Base-by-base conservation (phyloP, 2,797 vertebrate genomes). In the Galago senegalensis region DNA sequence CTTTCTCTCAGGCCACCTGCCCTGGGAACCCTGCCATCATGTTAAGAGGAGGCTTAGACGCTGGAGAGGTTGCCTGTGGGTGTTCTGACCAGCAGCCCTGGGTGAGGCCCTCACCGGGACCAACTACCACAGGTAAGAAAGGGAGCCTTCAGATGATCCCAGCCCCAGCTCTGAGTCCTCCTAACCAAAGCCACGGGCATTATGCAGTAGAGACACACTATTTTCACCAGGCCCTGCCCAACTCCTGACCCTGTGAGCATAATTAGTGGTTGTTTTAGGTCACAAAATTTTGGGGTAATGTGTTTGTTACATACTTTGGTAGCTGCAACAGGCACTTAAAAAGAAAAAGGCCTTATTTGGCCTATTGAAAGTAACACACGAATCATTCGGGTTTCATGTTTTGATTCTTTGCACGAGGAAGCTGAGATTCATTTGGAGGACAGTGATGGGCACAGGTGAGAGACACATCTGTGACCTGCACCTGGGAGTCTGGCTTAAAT, bases 341-440 rank as follows among this genome's bases (percentile, higher is more conserved):
- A 49, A 29, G 89, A 92, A 53, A 56, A 29, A 76, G 31, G 72
- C 17, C 65, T 69, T 1, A 6, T 46, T 20, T 60, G 77, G 69
- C 53, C 56, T 91, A 60, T 2, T 85, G 91, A 97, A 97, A 96
- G 94, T 70, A 34, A 84, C 61, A 21, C n/a, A 88, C 49, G 46
- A 83, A 80, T n/a, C 61, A 79, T 31, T 94, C 67, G 67, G 72
- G 87, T 95, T 96, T 94, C 58, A 1, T 9, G 31, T 67, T 95
- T 85, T 94, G 89, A 53, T 56, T 93, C 93, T 94, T 70, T 58
- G 79, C 75, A 91, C 34, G 7, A 34, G 58, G 70, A 97, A 79
- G 89, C 0, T 58, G 73, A 81, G 73, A 37, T 85, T 73, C 20
- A 27, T 79, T 67, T 82, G 88, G 49, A 65, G 53, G 77, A 27